Evolutionary conservation across 2,888 invertebrate species (phyloP).

Genomic region (Pristionchus arcanus): DNA sequence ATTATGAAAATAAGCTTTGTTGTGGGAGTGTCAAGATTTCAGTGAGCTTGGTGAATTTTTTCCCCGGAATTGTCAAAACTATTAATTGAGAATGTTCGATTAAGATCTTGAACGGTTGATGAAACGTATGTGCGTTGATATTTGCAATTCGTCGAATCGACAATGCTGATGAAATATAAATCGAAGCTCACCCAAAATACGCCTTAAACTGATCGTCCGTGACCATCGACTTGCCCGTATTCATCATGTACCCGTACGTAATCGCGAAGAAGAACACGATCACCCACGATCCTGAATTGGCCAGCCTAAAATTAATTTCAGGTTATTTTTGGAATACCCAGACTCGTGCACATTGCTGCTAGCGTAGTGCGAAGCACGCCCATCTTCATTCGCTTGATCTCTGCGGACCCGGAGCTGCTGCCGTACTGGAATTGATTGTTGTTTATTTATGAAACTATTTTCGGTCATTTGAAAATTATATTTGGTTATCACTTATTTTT

Average conservation of each 20-base stretch:
- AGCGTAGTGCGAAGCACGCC: background rate
- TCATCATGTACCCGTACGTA: background rate
- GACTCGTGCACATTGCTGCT: slow-evolving; percentile 11
- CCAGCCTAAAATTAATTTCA: background rate
- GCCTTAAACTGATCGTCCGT: background rate
- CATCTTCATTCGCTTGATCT: background rate
- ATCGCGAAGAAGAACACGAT: slow-evolving; percentile 15
- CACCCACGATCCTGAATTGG: slow-evolving; percentile 23
- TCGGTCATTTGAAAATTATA: no score
- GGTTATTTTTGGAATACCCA: background rate
- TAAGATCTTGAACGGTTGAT: no score
- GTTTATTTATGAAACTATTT: no score
- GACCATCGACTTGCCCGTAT: background rate
- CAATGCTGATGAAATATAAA: no score
- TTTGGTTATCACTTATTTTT: no score
- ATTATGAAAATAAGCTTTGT: background rate
- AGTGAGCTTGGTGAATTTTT: no score
- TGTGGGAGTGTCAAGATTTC: no score
- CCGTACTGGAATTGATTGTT: slow-evolving; percentile 34
- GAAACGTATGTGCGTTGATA: no score
- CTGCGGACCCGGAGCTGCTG: background rate
- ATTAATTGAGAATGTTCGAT: no score
- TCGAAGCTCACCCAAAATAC: slow-evolving; percentile 4
- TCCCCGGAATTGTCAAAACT: no score
- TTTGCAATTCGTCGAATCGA: no score